Conservation (phyloP, 2,888 invertebrate species). For the Ptychoptera albimana region DNA sequence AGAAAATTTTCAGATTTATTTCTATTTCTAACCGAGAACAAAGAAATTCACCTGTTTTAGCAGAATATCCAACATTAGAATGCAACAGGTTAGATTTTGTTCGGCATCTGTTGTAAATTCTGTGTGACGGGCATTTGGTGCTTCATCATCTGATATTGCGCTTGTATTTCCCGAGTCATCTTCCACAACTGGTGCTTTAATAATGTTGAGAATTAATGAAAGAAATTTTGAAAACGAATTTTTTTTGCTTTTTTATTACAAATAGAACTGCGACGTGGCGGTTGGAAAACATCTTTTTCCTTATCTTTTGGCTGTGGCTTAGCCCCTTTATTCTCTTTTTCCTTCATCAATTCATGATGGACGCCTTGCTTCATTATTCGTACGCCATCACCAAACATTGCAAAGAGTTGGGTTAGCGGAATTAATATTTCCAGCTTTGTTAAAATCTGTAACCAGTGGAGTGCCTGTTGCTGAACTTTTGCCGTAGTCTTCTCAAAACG, state of each 20-base stretch:
- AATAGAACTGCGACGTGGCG: constrained; percentile 35
- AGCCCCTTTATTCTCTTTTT: constrained; percentile 24
- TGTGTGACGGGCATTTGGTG: constrained; percentile 40
- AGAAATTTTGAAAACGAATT: background rate
- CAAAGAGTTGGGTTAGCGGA: constrained; percentile 71
- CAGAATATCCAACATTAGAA: constrained; percentile 88
- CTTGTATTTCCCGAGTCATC: constrained; percentile 52
- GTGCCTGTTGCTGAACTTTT: constrained; percentile 71
- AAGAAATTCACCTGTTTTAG: constrained; percentile 73
- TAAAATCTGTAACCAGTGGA: constrained; percentile 76
- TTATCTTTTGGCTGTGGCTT: constrained; percentile 24
- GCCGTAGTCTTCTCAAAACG: constrained; percentile 67
- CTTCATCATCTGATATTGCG: constrained; percentile 52
- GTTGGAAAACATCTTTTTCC: constrained; percentile 23
- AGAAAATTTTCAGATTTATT: too few species aligned
- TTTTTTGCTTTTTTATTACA: constrained; percentile 29
- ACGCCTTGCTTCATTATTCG: constrained; percentile 46
- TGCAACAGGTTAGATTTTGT: constrained; percentile 82
- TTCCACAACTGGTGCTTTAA: constrained; percentile 44
- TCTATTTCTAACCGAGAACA: background rate
- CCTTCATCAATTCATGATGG: constrained; percentile 30
- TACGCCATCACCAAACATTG: constrained; percentile 81
- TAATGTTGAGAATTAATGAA: background rate
- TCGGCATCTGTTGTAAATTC: constrained; percentile 57
- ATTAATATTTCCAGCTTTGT: constrained; percentile 81